These are phyloP conservation scores for Gasteruption jaculator DNA, from an alignment of 2,888 invertebrate species.

Conservation along the genomic window DNA sequence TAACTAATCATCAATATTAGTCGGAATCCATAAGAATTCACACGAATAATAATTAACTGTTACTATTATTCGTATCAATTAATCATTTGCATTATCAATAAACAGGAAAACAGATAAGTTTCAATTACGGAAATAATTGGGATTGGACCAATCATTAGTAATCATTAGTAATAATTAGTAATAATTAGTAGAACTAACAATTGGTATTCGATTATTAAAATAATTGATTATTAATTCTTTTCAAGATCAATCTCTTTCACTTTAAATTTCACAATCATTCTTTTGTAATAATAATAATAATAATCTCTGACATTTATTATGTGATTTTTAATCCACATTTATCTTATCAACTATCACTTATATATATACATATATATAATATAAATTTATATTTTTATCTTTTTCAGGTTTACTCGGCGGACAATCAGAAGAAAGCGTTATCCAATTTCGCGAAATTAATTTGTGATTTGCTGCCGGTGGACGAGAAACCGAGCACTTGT, in stretches of 20 bases:
- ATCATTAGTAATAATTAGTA: background rate
- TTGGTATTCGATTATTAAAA: background rate
- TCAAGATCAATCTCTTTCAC: background rate
- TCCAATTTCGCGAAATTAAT: slow-evolving; percentile 30
- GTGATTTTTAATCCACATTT: background rate
- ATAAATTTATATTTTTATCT: background rate
- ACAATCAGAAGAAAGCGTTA: slow-evolving; percentile 26
- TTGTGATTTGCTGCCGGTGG: slow-evolving; percentile 26
- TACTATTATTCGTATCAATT: no score
- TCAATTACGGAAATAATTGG: no score
- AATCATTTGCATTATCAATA: no score
- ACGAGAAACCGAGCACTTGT: slow-evolving; percentile 29
- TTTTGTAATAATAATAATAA: slow-evolving; percentile 4
- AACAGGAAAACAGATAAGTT: no score
- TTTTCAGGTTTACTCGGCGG: slow-evolving; percentile 25
- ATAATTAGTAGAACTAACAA: background rate
- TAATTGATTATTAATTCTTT: slow-evolving; percentile 1
- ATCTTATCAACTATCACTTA: background rate
- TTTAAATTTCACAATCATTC: background rate
- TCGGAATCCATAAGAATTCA: no score
- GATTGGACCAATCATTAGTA: no score
- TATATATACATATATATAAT: no score
- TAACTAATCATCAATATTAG: slow-evolving; percentile 7
- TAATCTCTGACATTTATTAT: background rate
- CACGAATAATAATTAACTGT: no score